phyloP scores from a whole-genome alignment of 2,113 vertebrate species.

The Corydoras maculifer region DNA sequence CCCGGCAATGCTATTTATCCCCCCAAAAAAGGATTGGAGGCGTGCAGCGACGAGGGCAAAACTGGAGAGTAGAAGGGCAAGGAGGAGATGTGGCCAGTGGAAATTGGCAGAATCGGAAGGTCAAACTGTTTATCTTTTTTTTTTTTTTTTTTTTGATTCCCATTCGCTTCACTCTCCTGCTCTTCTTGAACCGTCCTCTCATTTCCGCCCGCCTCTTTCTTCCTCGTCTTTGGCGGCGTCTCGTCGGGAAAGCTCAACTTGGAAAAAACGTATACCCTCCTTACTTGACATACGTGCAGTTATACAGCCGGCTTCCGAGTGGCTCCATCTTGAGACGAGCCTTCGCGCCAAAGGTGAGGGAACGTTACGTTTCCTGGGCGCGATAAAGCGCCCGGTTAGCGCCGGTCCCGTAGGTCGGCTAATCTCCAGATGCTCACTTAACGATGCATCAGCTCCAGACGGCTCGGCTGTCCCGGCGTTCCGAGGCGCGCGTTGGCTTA shows the following conservation, averaged over 20 bases:
- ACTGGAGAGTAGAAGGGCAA: slow-evolving; percentile 57
- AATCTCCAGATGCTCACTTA: slow-evolving; percentile 34
- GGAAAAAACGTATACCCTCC: slow-evolving; percentile 14
- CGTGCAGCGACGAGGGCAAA: slow-evolving; percentile 66
- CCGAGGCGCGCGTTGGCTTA: slow-evolving; percentile 43
- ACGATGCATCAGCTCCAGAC: slow-evolving; percentile 30
- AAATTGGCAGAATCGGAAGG: slow-evolving; percentile 73
- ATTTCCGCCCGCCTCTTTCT: slow-evolving; percentile 21
- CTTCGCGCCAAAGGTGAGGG: slow-evolving; percentile 35
- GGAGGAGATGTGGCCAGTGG: slow-evolving; percentile 51
- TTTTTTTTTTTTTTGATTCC: slow-evolving; percentile 44
- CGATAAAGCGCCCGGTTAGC: slow-evolving; percentile 32
- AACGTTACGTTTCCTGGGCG: slow-evolving; percentile 37
- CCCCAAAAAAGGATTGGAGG: slow-evolving; percentile 67
- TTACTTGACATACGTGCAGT: slow-evolving; percentile 22
- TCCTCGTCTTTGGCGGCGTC: slow-evolving; percentile 31
- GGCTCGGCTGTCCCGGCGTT: slow-evolving; percentile 26
- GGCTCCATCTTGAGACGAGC: slow-evolving; percentile 3
- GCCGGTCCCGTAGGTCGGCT: slow-evolving; percentile 9
- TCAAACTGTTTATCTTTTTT: slow-evolving; percentile 67
- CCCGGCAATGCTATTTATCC: slow-evolving; percentile 72
- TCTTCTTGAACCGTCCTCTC: slow-evolving; percentile 54
- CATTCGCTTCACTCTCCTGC: slow-evolving; percentile 50
- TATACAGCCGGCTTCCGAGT: slow-evolving; percentile 3
- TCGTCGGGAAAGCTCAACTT: slow-evolving; percentile 55